Evolutionary conservation across 2,888 invertebrate genomes (phyloP).

Genomic region (Corbicula japonica): DNA sequence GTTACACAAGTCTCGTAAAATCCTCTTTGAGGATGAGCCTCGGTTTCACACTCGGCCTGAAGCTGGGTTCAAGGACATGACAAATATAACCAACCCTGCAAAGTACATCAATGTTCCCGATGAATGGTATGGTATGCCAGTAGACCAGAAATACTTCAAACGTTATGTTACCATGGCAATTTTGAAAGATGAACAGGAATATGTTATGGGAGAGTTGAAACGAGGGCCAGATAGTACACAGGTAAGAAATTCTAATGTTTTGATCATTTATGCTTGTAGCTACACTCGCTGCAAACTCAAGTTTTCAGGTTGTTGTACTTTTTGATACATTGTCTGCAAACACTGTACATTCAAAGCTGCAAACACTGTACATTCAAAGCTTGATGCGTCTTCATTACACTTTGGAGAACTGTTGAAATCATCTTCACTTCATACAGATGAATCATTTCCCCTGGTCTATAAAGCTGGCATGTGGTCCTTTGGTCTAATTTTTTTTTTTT

Average conservation of each 20-base stretch:
- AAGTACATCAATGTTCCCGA: slow-evolving; percentile 80
- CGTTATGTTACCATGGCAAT: slow-evolving; percentile 80
- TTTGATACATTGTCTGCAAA: too few relatives aligned
- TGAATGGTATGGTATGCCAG: slow-evolving; percentile 82
- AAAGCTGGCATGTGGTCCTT: too few relatives aligned
- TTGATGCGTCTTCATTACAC: too few relatives aligned
- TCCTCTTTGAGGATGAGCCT: slow-evolving; percentile 79
- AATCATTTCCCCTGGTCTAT: too few relatives aligned
- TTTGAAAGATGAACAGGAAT: slow-evolving; percentile 80
- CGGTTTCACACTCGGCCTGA: slow-evolving; percentile 55
- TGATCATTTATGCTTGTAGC: too few relatives aligned
- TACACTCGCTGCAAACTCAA: too few relatives aligned
- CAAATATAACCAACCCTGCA: slow-evolving; percentile 73
- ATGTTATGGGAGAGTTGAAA: slow-evolving; percentile 79
- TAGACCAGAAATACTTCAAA: slow-evolving; percentile 79
- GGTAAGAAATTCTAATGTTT: slow-evolving; percentile 62
- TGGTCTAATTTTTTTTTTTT: too few relatives aligned
- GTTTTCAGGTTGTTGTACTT: too few relatives aligned
- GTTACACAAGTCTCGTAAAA: slow-evolving; percentile 72
- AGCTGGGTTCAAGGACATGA: slow-evolving; percentile 63
- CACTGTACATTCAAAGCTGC: too few relatives aligned
- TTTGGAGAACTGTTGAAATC: too few relatives aligned
- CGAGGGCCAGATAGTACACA: slow-evolving; percentile 79
- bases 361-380: too few relatives aligned
- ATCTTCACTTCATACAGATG: too few relatives aligned